Base-by-base conservation (phyloP, 2,113 vertebrate species). In the Psittacula cyanocephala region DNA sequence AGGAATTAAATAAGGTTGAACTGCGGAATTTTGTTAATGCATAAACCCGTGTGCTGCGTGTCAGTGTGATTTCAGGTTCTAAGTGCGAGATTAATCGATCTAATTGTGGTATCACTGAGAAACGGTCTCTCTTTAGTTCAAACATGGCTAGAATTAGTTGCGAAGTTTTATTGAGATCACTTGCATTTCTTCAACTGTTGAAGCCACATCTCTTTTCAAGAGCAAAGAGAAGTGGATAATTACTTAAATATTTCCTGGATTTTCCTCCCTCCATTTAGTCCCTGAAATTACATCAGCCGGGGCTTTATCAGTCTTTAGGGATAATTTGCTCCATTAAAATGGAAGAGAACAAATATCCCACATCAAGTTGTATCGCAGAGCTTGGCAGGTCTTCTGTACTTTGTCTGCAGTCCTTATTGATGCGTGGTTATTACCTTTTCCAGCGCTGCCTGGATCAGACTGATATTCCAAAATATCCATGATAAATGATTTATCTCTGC, bases 1-100 rank as follows among this genome's bases (percentile, higher is more conserved):
- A 88, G 91, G 96, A 97, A 98, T 98, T 98, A 98, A 98, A 92
- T 97, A 97, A 96, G 96, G 88, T 97, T 97, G 97, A 97, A 95
- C 97, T 97, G 97, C 96, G 95, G 95, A 97, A 98, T 98, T 98
- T 96, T 95, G 87, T 95, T 97, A 97, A 96, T 93, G 93, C 91
- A 62, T 69, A 82, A 95, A 91, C 78, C 85, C 4, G 7, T 71
- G 90, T 23, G 72, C 94, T 91, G 85, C 91, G 20, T 91, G 96
- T 97, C 97, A 93, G 25, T 86, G 95, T 94, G 97, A 93, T 97
- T 98, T 96, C 94, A 95, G 47, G 95, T 97, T 97, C 86, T 85
- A 94, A 97, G 96, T 91, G 96, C 33, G 63, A 97, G 97, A 98
- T 97, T 98, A 98, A 98, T 98, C 93, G 96, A 88, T 94, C 92